A percentile compares a stretch with the other conserved stretches of the same genome.
Conservation (phyloP, 2,888 invertebrate genomes). For the Stegophylla sp. region DNA sequence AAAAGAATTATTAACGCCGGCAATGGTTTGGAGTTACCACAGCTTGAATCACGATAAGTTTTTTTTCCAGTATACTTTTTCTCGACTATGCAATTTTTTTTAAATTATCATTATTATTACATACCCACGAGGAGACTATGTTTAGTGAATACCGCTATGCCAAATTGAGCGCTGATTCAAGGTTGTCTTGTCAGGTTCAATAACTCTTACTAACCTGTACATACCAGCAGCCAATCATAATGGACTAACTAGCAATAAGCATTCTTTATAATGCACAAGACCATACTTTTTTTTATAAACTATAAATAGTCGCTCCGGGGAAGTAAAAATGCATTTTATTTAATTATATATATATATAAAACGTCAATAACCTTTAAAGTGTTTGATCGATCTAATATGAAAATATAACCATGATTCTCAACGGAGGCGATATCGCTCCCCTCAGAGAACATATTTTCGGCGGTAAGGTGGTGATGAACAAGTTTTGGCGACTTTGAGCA, state of each 20-base stretch:
- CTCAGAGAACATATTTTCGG: too few species aligned
- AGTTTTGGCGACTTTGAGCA: too few species aligned
- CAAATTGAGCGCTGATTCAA: slow-evolving; percentile 53
- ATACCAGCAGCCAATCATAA: slow-evolving; percentile 47
- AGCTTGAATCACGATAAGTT: slow-evolving; percentile 45
- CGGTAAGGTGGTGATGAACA: too few species aligned
- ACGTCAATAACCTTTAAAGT: neutral
- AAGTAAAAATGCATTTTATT: neutral
- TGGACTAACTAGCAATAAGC: slow-evolving; percentile 25
- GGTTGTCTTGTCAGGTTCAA: slow-evolving; percentile 58
- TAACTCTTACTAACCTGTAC: slow-evolving; percentile 57
- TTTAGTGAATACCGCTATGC: slow-evolving; percentile 50
- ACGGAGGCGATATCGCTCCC: too few species aligned
- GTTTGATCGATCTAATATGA: too few species aligned
- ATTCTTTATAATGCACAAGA: slow-evolving; percentile 12
- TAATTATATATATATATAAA: neutral
- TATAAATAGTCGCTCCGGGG: neutral
- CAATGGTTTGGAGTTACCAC: slow-evolving; percentile 59
- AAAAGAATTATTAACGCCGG: slow-evolving; percentile 48
- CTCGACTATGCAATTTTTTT: neutral
- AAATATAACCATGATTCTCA: too few species aligned
- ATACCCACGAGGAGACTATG: slow-evolving; percentile 34
- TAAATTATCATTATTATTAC: slow-evolving; percentile 37
- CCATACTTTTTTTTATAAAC: neutral
- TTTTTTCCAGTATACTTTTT: slow-evolving; percentile 8